These are phyloP conservation scores for Vulpes ferrilata DNA, from an alignment of 2,113 vertebrate genomes.

Conservation along the genomic window DNA sequence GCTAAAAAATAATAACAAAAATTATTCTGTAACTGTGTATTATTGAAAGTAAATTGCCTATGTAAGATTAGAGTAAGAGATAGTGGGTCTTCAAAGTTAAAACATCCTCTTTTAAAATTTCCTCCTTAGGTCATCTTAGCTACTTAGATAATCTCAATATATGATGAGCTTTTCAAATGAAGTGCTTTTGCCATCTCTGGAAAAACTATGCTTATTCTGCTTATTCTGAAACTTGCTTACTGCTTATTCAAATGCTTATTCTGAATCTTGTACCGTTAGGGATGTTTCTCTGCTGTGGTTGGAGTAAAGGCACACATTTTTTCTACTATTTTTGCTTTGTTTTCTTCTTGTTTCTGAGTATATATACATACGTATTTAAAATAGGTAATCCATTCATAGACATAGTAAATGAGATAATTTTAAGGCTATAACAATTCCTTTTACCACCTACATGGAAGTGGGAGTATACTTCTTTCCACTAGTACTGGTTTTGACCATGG, in stretches of 20 bases:
- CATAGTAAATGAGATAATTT: not conserved
- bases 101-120: not conserved
- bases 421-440: not conserved
- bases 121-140: not conserved
- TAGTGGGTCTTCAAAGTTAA: not conserved
- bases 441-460: not conserved
- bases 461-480: not conserved
- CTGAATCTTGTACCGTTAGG: not conserved
- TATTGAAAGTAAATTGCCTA: not conserved
- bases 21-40: not conserved
- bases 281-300: not conserved
- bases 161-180: not conserved
- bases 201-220: not conserved
- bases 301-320: not conserved
- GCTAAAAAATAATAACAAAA: slow-evolving; percentile 20
- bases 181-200: not conserved
- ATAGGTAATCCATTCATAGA: not conserved
- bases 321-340: not conserved
- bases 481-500: not conserved
- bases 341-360: not conserved
- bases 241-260: not conserved
- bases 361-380: not conserved
- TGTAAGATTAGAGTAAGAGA: not conserved
- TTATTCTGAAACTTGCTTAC: too few relatives aligned
- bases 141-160: not conserved